These are phyloP conservation scores for Mungos mungo DNA, from an alignment of 2,113 vertebrate genomes.

Conservation along the genomic window DNA sequence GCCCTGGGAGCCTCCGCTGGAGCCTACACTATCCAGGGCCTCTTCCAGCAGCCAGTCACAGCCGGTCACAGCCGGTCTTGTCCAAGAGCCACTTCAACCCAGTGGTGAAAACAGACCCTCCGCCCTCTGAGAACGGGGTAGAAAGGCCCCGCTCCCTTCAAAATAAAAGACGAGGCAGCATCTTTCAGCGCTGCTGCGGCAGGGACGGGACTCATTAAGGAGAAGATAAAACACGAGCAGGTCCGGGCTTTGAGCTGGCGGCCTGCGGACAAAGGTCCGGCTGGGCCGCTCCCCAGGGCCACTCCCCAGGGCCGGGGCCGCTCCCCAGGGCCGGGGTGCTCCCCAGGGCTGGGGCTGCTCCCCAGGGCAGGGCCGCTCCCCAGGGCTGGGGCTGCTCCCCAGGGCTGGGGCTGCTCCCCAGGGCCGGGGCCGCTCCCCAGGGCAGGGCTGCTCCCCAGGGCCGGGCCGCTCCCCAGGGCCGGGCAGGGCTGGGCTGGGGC, in stretches of 20 bases:
- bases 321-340: neutral
- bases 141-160: neutral
- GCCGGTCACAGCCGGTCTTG: neutral
- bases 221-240: conserved; percentile 21
- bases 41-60: neutral
- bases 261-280: conserved; percentile 28
- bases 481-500: conserved; percentile 13
- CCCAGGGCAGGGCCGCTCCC: neutral
- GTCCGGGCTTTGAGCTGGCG: neutral
- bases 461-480: neutral
- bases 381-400: neutral
- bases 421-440: neutral
- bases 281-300: neutral
- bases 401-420: neutral
- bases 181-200: conserved; percentile 26
- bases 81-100: neutral
- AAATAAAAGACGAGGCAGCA: neutral
- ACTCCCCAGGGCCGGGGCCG: neutral
- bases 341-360: neutral
- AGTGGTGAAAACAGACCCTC: neutral
- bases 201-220: conserved; percentile 52
- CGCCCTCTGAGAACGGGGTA: neutral
- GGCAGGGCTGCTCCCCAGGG: neutral
- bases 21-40: neutral
- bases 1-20: neutral